Evolutionary conservation across 1,140 invertebrate species (phyloP).

Genomic region (Pachypeltis micranthus): DNA sequence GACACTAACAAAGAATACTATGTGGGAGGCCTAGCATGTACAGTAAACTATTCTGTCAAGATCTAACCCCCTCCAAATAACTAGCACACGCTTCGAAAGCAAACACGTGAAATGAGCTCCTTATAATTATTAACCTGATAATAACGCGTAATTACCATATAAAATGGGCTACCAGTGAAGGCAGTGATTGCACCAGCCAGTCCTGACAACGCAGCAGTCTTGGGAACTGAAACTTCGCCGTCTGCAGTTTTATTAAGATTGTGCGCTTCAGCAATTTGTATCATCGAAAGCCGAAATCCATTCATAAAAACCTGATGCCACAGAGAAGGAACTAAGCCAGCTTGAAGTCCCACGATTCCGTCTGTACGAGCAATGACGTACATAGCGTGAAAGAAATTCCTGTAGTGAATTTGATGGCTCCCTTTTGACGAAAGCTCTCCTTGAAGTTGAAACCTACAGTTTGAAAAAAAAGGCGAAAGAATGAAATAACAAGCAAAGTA

Average conservation of each 20-base stretch:
- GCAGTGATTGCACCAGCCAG: slow-evolving; percentile 60
- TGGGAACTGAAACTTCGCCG: slow-evolving; percentile 16
- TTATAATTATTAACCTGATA: too few species aligned
- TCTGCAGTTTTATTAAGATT: slow-evolving; percentile 11
- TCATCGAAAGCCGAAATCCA: slow-evolving; percentile 57
- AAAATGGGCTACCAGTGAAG: slow-evolving; percentile 64
- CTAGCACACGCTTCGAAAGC: too few species aligned
- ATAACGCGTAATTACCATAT: slow-evolving; percentile 52
- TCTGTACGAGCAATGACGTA: slow-evolving; percentile 49
- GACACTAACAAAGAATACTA: too few species aligned
- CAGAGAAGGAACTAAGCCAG: slow-evolving; percentile 67
- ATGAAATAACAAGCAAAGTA: too few species aligned
- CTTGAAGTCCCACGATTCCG: slow-evolving; percentile 59
- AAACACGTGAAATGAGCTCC: too few species aligned
- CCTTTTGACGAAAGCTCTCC: slow-evolving; percentile 65
- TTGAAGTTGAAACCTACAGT: slow-evolving; percentile 58
- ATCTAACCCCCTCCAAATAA: too few species aligned
- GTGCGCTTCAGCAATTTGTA: slow-evolving; percentile 38
- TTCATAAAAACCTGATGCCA: slow-evolving; percentile 58
- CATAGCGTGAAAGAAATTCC: slow-evolving; percentile 51
- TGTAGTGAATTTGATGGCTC: slow-evolving; percentile 43
- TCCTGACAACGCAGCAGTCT: slow-evolving; percentile 12
- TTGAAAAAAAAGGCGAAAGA: neutral
- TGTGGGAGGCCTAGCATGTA: too few species aligned
- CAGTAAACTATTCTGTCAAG: too few species aligned